phyloP scores from a whole-genome alignment of 1,140 invertebrate genomes.

The Antheraea mylitta region DNA sequence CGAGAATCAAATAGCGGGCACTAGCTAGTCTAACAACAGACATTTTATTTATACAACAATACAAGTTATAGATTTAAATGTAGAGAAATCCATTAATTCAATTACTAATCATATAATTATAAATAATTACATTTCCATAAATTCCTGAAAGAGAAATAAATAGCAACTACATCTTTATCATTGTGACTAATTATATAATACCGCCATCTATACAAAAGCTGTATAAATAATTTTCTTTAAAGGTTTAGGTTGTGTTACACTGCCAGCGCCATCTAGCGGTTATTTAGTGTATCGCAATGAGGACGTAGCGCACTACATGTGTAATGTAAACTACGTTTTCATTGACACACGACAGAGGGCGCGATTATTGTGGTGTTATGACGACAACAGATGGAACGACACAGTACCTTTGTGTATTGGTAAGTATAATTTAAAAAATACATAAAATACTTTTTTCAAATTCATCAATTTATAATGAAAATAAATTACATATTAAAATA shows the following conservation, averaged over 20 bases:
- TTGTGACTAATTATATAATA: too few species aligned
- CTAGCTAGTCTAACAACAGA: too few species aligned
- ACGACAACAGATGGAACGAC: conserved; percentile 80
- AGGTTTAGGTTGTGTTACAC: conserved; percentile 81
- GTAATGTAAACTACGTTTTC: conserved; percentile 80
- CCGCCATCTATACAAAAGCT: conserved; percentile 15
- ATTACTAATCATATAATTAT: too few species aligned
- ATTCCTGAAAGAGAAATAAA: background rate
- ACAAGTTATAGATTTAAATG: too few species aligned
- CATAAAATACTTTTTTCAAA: too few species aligned
- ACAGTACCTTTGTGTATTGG: conserved; percentile 80
- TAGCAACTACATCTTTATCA: too few species aligned
- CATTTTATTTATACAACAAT: too few species aligned
- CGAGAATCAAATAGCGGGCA: too few species aligned
- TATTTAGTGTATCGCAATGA: conserved; percentile 79
- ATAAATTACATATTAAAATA: too few species aligned
- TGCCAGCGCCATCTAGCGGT: conserved; percentile 79
- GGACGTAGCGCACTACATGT: conserved; percentile 80
- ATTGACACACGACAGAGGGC: conserved; percentile 77
- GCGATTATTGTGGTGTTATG: conserved; percentile 77
- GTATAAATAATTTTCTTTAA: conserved; percentile 30
- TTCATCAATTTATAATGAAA: too few species aligned
- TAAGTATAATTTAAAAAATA: conserved; percentile 50
- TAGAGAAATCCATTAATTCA: too few species aligned
- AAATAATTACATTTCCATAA: too few species aligned